These are phyloP conservation scores for Catonia carolina DNA, from an alignment of 2,888 invertebrate species.

Conservation along the genomic window DNA sequence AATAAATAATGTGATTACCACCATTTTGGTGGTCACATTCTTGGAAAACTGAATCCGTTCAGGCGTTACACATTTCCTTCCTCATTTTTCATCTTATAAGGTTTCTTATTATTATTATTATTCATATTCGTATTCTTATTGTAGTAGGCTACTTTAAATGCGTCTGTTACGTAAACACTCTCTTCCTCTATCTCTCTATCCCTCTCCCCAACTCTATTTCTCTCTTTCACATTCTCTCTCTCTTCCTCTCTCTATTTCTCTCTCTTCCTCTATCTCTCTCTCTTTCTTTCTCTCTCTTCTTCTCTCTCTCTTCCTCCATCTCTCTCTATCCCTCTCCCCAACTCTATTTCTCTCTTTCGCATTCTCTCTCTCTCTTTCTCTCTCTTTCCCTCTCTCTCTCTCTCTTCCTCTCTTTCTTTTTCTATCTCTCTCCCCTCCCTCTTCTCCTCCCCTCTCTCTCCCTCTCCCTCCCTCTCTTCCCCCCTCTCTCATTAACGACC, in stretches of 20 bases:
- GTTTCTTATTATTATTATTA: too few species aligned
- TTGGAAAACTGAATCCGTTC: too few species aligned
- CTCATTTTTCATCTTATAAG: too few species aligned
- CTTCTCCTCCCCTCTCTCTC: neutral
- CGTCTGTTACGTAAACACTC: too few species aligned
- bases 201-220: neutral
- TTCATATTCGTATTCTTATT: too few species aligned
- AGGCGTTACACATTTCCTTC: too few species aligned
- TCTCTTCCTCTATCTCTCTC: constrained; percentile 16
- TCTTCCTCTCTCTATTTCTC: neutral
- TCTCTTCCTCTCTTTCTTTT: constrained; percentile 3
- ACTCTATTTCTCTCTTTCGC: neutral
- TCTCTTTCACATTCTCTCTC: neutral
- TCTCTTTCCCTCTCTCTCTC: neutral
- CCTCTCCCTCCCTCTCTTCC: neutral
- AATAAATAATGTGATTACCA: too few species aligned
- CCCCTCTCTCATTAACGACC: neutral
- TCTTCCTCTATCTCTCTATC: neutral
- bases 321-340: neutral
- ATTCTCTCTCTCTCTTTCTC: neutral
- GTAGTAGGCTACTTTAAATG: too few species aligned
- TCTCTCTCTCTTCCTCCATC: neutral
- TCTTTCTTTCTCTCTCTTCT: constrained; percentile 3
- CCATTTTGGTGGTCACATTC: too few species aligned
- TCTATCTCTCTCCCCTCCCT: neutral